Percentiles rank a stretch among this genome's conserved stretches.
Conservation (phyloP, 92 coral and sea anemone genomes). For the Pocillopora grandis region DNA sequence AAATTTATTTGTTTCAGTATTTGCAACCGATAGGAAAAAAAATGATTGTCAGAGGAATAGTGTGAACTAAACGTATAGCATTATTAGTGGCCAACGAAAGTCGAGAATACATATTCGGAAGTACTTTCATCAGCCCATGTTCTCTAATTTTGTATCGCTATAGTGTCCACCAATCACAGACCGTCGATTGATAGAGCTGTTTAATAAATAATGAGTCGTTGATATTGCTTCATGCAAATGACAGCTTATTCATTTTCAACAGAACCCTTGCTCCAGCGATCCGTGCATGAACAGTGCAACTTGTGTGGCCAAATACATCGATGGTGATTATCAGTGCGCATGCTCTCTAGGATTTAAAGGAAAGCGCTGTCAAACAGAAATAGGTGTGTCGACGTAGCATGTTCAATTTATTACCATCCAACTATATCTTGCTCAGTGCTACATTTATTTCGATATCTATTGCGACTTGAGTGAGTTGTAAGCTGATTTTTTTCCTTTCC, state of each 20-base stretch:
- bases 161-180: too few species aligned
- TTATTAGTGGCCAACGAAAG: too few species aligned
- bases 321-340: not conserved
- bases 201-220: not conserved
- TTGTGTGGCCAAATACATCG: not conserved
- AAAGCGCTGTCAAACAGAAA: not conserved
- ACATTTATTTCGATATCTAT: not conserved
- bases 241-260: too few species aligned
- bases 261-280: not conserved
- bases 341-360: conserved; percentile 7
- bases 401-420: too few species aligned
- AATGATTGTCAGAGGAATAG: too few species aligned
- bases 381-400: not conserved
- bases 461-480: not conserved
- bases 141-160: too few species aligned
- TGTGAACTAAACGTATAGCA: too few species aligned
- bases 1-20: not conserved
- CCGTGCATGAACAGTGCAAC: not conserved
- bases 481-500: not conserved
- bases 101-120: too few species aligned
- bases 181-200: too few species aligned
- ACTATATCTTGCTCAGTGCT: too few species aligned
- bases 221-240: not conserved
- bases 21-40: not conserved
- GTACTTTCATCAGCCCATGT: too few species aligned